Conservation (phyloP, 2,888 invertebrate species). For the Athripsodes cinereus region DNA sequence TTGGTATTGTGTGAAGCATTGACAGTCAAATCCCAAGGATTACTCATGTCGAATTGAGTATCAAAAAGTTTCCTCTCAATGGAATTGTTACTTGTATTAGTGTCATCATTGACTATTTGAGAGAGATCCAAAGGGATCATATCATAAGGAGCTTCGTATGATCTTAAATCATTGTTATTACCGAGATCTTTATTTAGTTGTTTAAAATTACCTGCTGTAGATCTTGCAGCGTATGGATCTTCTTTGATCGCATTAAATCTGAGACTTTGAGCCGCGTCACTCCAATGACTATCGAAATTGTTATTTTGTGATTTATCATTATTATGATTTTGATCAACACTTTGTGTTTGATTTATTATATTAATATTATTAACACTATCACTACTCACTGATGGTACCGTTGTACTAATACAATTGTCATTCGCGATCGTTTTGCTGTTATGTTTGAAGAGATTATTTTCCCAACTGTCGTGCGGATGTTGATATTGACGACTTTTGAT, state of each 20-base stretch:
- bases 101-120: slow-evolving; percentile 1
- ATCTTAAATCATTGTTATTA: neutral
- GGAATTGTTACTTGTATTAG: neutral
- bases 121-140: slow-evolving; percentile 5
- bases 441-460: neutral
- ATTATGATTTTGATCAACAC: neutral
- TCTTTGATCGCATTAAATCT: neutral
- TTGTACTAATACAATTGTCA: neutral
- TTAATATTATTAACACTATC: neutral
- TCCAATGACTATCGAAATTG: slow-evolving; percentile 1
- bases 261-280: neutral
- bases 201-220: neutral
- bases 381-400: neutral
- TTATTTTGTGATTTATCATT: neutral
- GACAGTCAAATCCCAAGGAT: slow-evolving; percentile 5
- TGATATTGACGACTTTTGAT: neutral
- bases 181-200: neutral
- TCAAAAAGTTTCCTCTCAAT: neutral
- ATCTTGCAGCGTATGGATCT: neutral
- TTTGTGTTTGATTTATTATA: neutral
- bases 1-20: neutral
- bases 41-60: neutral
- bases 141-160: neutral
- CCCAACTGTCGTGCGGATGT: neutral
- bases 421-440: neutral